A percentile compares a stretch with the other conserved stretches of the same genome.
Conservation (phyloP, 1,140 invertebrate genomes). For the Physella acuta region DNA sequence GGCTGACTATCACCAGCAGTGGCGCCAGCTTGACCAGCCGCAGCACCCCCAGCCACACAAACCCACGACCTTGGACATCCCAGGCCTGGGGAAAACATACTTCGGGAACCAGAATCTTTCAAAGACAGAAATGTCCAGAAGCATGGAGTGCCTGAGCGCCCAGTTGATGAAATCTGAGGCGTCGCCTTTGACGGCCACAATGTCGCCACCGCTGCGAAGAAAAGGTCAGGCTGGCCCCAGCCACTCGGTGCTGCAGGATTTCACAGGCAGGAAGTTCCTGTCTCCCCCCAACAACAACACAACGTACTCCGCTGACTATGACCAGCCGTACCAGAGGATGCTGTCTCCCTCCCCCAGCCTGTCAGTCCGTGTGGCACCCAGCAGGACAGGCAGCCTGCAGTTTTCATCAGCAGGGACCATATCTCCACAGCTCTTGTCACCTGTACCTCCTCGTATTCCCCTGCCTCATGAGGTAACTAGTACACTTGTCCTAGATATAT, state of each 20-base stretch:
- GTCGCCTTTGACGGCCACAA: background rate
- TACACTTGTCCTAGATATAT: too few species aligned
- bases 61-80: background rate
- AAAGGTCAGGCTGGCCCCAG: background rate
- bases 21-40: background rate
- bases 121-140: background rate
- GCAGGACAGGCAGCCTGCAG: background rate
- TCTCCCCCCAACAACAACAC: background rate
- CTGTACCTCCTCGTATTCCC: constrained; percentile 24
- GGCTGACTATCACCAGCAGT: background rate
- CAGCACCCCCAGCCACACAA: background rate
- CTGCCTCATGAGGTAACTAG: constrained; percentile 26
- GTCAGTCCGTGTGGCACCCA: background rate
- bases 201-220: background rate
- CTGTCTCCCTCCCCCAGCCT: background rate
- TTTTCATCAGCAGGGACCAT: background rate
- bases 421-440: constrained; percentile 11
- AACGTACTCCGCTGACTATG: too few species aligned
- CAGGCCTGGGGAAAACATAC: background rate
- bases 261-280: background rate
- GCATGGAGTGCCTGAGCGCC: background rate
- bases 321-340: background rate
- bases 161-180: constrained; percentile 2
- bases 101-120: background rate
- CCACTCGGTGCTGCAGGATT: background rate